A percentile compares a stretch with the other conserved stretches of the same genome.
Conservation (phyloP, 2,888 invertebrate genomes). For the Herminia tarsipennalis region DNA sequence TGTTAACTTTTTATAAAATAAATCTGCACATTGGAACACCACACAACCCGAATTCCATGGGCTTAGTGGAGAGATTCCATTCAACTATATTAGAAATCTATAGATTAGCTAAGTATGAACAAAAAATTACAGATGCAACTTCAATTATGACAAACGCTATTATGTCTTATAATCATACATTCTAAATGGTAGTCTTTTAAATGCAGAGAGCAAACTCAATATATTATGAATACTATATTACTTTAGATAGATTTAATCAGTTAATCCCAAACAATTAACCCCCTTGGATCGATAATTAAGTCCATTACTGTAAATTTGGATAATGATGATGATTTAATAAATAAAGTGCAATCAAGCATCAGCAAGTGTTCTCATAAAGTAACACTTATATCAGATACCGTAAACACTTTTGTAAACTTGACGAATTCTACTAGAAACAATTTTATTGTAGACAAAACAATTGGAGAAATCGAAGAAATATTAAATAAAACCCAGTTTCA, state of each 20-base stretch:
- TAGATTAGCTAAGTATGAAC: too few species aligned
- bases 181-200: constrained; percentile 1
- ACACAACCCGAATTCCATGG: constrained; percentile 8
- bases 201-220: constrained; percentile 1
- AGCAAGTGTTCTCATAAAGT: constrained; percentile 18
- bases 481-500: constrained; percentile 1
- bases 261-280: constrained; percentile 20
- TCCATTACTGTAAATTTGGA: too few species aligned
- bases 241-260: constrained; percentile 12
- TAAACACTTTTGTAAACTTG: constrained; percentile 4
- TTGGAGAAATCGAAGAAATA: constrained; percentile 19
- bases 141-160: neutral
- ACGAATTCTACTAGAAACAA: constrained; percentile 14
- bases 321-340: too few species aligned
- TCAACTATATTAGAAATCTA: constrained; percentile 4
- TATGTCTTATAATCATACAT: neutral
- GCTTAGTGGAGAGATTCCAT: neutral
- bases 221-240: constrained; percentile 4
- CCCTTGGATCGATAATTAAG: too few species aligned
- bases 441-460: constrained; percentile 11
- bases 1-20: too few species aligned
- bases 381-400: constrained; percentile 8
- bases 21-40: too few species aligned
- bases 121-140: too few species aligned
- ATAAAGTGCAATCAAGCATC: constrained; percentile 16